A percentile compares a stretch with the other conserved stretches of the same genome.
Conservation (phyloP, 1,140 invertebrate species). For the Caenorhabditis latens region DNA sequence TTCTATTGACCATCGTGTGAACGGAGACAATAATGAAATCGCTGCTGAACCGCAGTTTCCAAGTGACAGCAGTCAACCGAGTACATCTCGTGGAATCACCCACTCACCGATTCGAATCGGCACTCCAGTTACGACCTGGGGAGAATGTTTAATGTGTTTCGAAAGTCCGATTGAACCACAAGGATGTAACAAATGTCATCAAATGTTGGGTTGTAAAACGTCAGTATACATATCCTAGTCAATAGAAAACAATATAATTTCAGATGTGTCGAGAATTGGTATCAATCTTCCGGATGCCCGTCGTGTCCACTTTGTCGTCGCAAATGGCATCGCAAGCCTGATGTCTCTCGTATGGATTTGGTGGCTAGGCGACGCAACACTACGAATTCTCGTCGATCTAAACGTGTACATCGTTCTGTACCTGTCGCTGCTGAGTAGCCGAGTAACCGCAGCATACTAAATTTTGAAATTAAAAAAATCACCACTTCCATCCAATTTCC, state of each 20-base stretch:
- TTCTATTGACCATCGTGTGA: background rate
- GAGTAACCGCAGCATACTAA: no score
- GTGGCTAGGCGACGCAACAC: no score
- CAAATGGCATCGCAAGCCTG: background rate
- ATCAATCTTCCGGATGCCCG: background rate
- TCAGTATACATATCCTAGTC: background rate
- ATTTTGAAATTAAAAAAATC: no score
- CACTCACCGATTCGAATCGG: background rate
- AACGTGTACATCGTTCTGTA: no score
- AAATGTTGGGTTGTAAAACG: constrained; percentile 1
- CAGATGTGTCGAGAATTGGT: background rate
- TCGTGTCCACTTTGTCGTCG: background rate
- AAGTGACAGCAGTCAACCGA: background rate
- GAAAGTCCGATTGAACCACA: constrained; percentile 7
- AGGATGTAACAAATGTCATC: background rate
- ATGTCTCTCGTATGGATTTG: background rate
- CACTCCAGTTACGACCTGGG: background rate
- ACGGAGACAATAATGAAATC: background rate
- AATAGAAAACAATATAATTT: background rate
- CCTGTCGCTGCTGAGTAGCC: no score
- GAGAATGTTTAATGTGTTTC: constrained; percentile 23
- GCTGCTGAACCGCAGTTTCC: background rate
- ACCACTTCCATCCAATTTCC: no score
- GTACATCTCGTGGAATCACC: background rate
- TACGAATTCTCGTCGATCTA: no score